phyloP scores from a whole-genome alignment of 2,113 vertebrate genomes.

The Atlantisia rogersi region DNA sequence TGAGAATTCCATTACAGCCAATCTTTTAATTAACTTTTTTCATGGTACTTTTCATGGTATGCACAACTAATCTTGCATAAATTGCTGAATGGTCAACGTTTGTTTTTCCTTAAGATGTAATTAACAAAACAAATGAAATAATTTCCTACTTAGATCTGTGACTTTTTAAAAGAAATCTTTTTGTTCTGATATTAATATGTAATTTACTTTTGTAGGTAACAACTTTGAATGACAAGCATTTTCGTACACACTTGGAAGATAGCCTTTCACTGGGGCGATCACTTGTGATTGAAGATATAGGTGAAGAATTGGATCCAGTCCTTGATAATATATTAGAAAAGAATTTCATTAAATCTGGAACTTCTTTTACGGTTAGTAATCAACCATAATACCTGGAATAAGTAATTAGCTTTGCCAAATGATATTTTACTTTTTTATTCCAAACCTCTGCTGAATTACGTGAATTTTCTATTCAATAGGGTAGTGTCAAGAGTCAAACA shows the following conservation, averaged over 20 bases:
- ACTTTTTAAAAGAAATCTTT: neutral
- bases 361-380: conserved; percentile 75
- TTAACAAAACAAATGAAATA: neutral
- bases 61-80: neutral
- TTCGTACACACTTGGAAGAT: conserved; percentile 79
- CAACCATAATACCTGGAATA: neutral
- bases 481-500: neutral
- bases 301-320: conserved; percentile 79
- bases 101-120: neutral
- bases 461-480: neutral
- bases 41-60: neutral
- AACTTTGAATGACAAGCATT: conserved; percentile 80
- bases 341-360: conserved; percentile 81
- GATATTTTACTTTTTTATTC: neutral
- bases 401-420: neutral
- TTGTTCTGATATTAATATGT: neutral
- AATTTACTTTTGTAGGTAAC: conserved; percentile 71
- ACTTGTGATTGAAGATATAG: conserved; percentile 79
- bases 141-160: neutral
- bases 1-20: neutral
- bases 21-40: neutral
- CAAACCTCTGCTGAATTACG: neutral
- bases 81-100: neutral
- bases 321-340: conserved; percentile 82
- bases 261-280: conserved; percentile 78